Conservation (phyloP, 2,113 vertebrate genomes). For the Spheniscus mendiculus region DNA sequence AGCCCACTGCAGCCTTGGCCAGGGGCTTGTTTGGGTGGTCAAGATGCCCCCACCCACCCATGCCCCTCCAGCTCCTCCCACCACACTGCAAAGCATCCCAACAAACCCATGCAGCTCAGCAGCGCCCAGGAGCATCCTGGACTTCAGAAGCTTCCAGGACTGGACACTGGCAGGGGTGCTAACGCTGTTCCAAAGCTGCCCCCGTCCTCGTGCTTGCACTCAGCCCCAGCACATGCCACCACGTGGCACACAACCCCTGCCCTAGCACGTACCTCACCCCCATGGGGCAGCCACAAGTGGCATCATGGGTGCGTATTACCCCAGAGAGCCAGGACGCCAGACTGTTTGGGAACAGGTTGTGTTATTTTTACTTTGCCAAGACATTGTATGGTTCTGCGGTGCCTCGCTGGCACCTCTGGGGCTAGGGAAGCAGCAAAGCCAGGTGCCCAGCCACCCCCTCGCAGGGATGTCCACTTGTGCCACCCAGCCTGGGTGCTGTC, state of each 20-base stretch:
- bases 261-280: neutral
- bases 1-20: neutral
- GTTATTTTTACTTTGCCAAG: neutral
- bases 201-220: rapidly evolving
- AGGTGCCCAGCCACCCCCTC: neutral
- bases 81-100: neutral
- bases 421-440: neutral
- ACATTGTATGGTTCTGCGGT: neutral
- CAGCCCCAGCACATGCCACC: neutral
- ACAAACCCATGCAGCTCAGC: neutral
- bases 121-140: neutral
- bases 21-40: neutral
- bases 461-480: rapidly evolving
- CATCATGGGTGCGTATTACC: too few species aligned
- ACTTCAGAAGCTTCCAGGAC: neutral
- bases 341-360: neutral
- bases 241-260: neutral
- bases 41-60: neutral
- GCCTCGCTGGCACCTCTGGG: rapidly evolving
- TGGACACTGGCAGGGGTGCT: neutral
- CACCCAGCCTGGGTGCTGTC: neutral
- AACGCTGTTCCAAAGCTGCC: neutral
- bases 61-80: neutral
- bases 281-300: rapidly evolving
- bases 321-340: neutral